Evolutionary conservation across 2,113 vertebrate species (phyloP), one percentile per base, ranked within the genome.

Genomic region (Gorilla gorilla): DNA sequence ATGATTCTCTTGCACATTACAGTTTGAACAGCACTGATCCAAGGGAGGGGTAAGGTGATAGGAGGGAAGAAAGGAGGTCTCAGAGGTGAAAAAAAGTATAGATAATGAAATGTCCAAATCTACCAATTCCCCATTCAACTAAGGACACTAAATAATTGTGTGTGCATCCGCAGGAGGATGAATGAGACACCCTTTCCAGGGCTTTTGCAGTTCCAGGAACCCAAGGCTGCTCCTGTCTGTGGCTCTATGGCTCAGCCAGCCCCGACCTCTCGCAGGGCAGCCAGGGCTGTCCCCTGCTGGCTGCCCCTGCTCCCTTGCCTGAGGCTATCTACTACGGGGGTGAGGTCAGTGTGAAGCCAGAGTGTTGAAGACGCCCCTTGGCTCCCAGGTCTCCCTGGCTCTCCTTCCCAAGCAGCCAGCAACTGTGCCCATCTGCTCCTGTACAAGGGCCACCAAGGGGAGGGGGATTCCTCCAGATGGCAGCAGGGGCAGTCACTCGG

Each of bases 81-180:
- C 16, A 1, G 40, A 66, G 30, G 23, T 64, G 17, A 75, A 80
- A 84, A 85, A 72, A 43, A 78, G 3, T 78, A 82, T 9, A 64
- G 32, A 48, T 81, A 76, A 91, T 22, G 27, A 40, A 93, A 95
- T 27, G 25, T 35, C 81, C 72, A 89, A 30, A 68, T 80, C 68
- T n/a, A 64, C 32, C 35, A 35, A 9, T 48, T 48, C 48, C 22
- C 30, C 4, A 40, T 57, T 45, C 52, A 73, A 38, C 38, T n/a
- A 48, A 86, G 40, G 48, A 80, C 9, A 16, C 27, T 3, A 48
- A 68, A 38, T 32, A 66, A 22, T 3, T 52, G 6, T 32, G 59
- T 25, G 6, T 30, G 50, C 18, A 2, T 40, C 38, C 2, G 8
- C 9, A 25, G 35, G 87, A 59, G 45, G 76, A 87, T 52, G 25